These are phyloP conservation scores for Galaxea fascicularis DNA, from an alignment of 92 coral and sea anemone genomes.

Conservation along the genomic window DNA sequence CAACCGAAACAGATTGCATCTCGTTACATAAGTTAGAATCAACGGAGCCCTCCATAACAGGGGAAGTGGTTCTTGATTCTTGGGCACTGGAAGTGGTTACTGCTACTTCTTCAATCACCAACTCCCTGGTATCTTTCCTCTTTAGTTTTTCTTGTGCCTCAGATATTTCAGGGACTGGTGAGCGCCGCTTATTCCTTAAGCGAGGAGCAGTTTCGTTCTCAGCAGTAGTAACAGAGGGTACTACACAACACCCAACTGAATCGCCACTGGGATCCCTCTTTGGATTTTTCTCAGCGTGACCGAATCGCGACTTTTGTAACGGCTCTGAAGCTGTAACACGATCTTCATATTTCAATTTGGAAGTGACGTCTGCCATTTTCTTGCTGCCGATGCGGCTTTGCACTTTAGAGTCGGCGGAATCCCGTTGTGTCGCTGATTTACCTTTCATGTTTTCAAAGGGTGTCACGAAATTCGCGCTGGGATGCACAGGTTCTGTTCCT, in stretches of 20 bases:
- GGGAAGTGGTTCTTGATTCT: conserved; percentile 40
- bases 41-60: conserved; percentile 35
- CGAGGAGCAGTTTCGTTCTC: not conserved
- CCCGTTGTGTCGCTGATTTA: too few species aligned
- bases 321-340: not conserved
- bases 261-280: not conserved
- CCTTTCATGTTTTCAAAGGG: not conserved
- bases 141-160: conserved; percentile 58
- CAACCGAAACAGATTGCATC: conserved; percentile 68
- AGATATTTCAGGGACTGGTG: conserved; percentile 41
- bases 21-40: conserved; percentile 35
- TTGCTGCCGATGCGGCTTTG: not conserved
- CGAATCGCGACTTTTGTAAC: not conserved
- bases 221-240: not conserved
- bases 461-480: not conserved
- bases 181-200: conserved; percentile 61
- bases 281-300: not conserved
- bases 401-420: not conserved
- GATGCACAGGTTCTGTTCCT: not conserved
- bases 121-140: conserved; percentile 34
- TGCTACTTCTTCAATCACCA: conserved; percentile 9
- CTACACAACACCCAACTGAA: not conserved
- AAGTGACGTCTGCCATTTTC: not conserved
- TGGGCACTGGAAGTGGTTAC: conserved; percentile 36
- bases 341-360: not conserved